Base-by-base conservation (phyloP, 2,888 invertebrate genomes). In the Eristalis pertinax region DNA sequence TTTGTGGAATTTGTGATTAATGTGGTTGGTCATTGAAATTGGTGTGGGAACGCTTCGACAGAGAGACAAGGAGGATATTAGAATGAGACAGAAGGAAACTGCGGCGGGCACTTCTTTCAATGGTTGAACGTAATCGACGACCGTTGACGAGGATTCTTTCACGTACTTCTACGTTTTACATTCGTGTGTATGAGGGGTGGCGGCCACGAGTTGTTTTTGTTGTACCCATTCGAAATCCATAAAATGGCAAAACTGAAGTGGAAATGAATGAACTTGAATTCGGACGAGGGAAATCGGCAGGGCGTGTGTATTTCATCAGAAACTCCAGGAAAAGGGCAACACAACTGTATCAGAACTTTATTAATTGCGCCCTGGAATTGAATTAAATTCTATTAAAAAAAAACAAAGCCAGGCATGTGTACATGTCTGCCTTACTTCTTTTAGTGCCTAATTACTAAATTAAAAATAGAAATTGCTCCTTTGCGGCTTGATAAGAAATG, bases 1-100 rank as follows among this genome's bases (percentile, higher is more conserved):
- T 76, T 76, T 76, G 68, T 69, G 68, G 68, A 69, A 69, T 69
- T 77, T 63, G 62, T 77, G 63, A 77, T 69, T 69, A 77, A 77
- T 77, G 77, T 69, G 77, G 69, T 69, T 69, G 77, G 69, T 69
- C 69, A 63, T 38, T 63, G 32, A 35, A 69, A 69, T 69, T 70
- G 64, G 64, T 70, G 70, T 70, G 69, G 50, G 63, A 77, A 77
- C 62, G 68, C 50, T 77, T 50, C 1, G 58, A 58, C 35, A 62
- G 22, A 69, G 68, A 10, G 62, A 68, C 43, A 63, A 22, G 43
- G 32, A 35, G 24, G 4, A 19, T 13, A 24, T 32, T 50, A 64
- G 22, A n/a, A n/a, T 26, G 26, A 19, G 56, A 62, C 41, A 68
- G 29, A 35, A 5, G 43, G 60, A 24, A 62, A 76, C 67, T 68